phyloP scores from a whole-genome alignment of 2,113 vertebrate genomes.

The Vulpes ferrilata region DNA sequence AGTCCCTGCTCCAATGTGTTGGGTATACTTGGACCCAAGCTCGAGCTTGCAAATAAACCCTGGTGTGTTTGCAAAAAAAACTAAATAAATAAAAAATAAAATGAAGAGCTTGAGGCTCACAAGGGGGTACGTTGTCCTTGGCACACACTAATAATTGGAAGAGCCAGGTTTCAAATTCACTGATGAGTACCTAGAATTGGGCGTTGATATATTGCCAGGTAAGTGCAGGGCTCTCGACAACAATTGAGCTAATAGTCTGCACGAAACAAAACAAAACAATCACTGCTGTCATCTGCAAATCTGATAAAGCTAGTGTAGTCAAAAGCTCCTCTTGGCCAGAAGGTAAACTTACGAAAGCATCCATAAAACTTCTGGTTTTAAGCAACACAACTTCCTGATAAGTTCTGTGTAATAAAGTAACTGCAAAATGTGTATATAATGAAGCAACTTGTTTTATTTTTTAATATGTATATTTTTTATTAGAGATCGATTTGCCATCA shows the following conservation, averaged over 20 bases:
- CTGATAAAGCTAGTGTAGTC: not conserved
- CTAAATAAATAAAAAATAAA: not conserved
- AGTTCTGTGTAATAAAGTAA: conserved; percentile 37
- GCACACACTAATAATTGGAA: not conserved
- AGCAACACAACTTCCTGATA: conserved; percentile 9
- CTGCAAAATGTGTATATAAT: not conserved
- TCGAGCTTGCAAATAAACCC: too few relatives aligned
- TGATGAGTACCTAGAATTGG: not conserved
- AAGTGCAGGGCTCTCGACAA: not conserved
- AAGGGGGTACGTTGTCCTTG: not conserved
- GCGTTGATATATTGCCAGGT: not conserved
- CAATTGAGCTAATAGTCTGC: not conserved
- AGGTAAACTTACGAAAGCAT: conserved; percentile 41
- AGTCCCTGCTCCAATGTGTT: too few relatives aligned
- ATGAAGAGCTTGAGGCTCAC: not conserved
- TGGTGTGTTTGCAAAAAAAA: too few relatives aligned
- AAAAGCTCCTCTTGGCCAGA: not conserved
- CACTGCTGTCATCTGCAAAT: not conserved
- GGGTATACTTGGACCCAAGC: too few relatives aligned
- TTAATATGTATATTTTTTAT: too few relatives aligned
- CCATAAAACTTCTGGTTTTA: conserved; percentile 36
- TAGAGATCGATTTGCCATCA: too few relatives aligned
- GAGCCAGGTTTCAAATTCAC: conserved; percentile 2
- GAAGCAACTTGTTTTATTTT: not conserved
- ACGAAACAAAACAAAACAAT: not conserved